Base-by-base conservation (phyloP, 1,140 invertebrate genomes). In the Aricia agestis region DNA sequence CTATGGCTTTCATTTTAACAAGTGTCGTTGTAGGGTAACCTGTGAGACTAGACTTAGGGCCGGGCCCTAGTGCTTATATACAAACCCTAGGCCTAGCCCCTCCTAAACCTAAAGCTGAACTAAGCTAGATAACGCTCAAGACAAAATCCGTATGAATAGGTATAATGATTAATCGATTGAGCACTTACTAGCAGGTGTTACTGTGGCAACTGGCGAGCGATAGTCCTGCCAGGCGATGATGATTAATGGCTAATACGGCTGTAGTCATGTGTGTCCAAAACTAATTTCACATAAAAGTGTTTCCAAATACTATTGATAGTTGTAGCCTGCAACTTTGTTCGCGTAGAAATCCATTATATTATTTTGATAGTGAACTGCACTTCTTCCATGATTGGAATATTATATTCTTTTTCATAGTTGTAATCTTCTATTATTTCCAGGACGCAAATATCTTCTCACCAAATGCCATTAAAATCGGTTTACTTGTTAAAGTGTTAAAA, bases 1-100 rank as follows among this genome's bases (percentile, higher is more conserved):
- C 72, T 19, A 61, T 68, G 10, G 69, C 57, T 58, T 74, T 74
- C 72, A 74, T 73, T 57, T 70, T 73, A 67, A 67, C 15, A 45
- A 66, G 25, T 32, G 66, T 68, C 65, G 59, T 19, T 36, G n/a
- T 36, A 57, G 45, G 57, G 19, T 59, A n/a, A 17, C 25, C 41
- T 15, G 45, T 11, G 17, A 68, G 66, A 68, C 70, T 45, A 18
- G 52, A 19, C 10, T 41, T 25, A 7, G 59, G 19, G 6, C 59
- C 67, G 67, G 57, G 42, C 32, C 42, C 72, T 67, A 68, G 61
- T 18, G 52, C 66, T 74, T 74, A 70, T 74, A 74, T 74, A 70
- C 59, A 36, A 32, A 59, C 66, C 72, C 69, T 70, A 61, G 10
- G 36, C 66, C 42, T 10, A 52, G 32, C 68, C 72, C 41, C 67